Evolutionary conservation across 2,113 vertebrate species (phyloP).

Genomic region (Scalopus aquaticus): DNA sequence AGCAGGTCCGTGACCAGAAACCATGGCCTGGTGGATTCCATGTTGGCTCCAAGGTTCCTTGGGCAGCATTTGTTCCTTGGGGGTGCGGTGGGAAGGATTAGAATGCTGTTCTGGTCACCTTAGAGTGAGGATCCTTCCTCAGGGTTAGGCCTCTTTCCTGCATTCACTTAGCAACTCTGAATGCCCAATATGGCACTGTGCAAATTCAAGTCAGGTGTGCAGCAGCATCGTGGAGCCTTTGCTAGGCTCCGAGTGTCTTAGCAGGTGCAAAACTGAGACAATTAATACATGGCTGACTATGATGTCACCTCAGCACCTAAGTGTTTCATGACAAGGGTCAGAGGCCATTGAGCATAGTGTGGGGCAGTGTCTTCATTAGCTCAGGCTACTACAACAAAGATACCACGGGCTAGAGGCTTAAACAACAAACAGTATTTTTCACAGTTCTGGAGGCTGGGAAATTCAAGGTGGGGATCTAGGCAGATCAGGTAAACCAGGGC

Average conservation of each 20-base stretch:
- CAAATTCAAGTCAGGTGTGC: background rate
- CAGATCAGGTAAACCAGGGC: too few species aligned
- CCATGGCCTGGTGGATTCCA: fast-evolving
- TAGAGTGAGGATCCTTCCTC: background rate
- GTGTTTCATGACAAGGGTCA: fast-evolving
- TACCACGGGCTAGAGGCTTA: fast-evolving
- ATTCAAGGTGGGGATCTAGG: background rate
- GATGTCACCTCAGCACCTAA: fast-evolving
- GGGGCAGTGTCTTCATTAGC: background rate
- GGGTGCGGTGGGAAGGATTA: too few species aligned
- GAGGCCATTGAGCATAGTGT: background rate
- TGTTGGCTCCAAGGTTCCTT: background rate
- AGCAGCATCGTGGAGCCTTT: background rate
- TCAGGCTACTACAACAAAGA: background rate
- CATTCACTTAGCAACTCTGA: background rate
- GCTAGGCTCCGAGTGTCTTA: fast-evolving
- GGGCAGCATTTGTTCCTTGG: background rate
- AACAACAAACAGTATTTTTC: background rate
- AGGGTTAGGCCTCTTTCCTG: background rate
- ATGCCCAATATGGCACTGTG: fast-evolving
- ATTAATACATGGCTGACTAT: fast-evolving
- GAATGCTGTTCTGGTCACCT: background rate
- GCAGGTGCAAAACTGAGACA: fast-evolving
- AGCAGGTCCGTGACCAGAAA: background rate
- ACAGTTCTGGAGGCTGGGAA: background rate